Evolutionary conservation across 2,113 vertebrate species (phyloP), one percentile per base, ranked within the genome.

Genomic region (Perccottus glenii): DNA sequence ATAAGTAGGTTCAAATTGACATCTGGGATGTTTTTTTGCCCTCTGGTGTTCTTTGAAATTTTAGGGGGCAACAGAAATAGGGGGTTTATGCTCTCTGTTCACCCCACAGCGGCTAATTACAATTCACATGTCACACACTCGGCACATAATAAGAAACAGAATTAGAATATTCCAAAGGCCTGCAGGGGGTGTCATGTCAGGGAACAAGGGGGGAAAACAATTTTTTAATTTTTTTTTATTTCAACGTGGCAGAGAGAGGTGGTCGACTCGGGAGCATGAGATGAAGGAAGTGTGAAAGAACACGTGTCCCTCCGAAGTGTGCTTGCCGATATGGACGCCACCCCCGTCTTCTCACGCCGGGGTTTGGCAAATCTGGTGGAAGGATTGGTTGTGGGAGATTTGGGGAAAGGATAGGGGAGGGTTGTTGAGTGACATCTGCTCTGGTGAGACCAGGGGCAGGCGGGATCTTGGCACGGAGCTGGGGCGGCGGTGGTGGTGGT

Each of bases 381-480:
- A 9, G 47, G 0, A 52, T 36, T 33, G 58, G 58, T 4, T n/a
- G 55, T 9, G 12, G 47, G 64, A 9, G 58, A 27, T 90, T 60
- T 42, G 9, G 2, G 90, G 19, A 5, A 19, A 61, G 19, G 70
- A 72, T 73, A 80, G 85, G 68, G 78, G 84, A 81, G 80, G 85
- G 82, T 74, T 80, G 89, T 92, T 94, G 95, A 95, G 93, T 95
- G 96, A 94, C 96, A 98, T 95, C 93, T 95, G 95, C 94, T 96
- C 94, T 91, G 92, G 80, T 5, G 92, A 94, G 92, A 90, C 88
- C 27, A 75, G 91, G 92, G 91, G 93, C 91, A 93, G 94, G 77
- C 76, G 42, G 62, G 79, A 70, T 75, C 92, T 90, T 92, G 93
- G 93, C 80, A 75, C 64, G 6, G 52, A 15, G 12, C 38, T 9